A percentile compares a stretch with the other conserved stretches of the same genome.
phyloP scores from a whole-genome alignment of 2,888 invertebrate genomes.

The Brachyopa scutellaris region DNA sequence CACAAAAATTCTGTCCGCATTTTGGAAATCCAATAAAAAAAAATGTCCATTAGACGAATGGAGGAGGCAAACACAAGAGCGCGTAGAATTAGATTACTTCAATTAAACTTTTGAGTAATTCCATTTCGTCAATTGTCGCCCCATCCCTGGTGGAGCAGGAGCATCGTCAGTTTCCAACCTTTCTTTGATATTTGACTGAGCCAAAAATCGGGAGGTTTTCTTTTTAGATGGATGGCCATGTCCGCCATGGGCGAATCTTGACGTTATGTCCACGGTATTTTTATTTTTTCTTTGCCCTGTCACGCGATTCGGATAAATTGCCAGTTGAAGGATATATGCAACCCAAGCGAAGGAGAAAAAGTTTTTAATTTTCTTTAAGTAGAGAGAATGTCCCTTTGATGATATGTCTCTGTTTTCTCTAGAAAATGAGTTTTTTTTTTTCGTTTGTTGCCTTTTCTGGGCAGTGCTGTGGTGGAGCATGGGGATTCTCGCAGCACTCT shows the following conservation, averaged over 20 bases:
- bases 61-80: constrained; percentile 24
- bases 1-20: neutral
- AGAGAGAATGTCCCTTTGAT: constrained; percentile 48
- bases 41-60: constrained; percentile 21
- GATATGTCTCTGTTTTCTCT: constrained; percentile 46
- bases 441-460: constrained; percentile 13
- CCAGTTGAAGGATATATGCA: constrained; percentile 63
- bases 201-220: constrained; percentile 13
- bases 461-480: neutral
- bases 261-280: constrained; percentile 29
- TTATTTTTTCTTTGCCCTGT: neutral
- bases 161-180: constrained; percentile 6
- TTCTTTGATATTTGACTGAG: constrained; percentile 34
- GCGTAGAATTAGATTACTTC: constrained; percentile 55
- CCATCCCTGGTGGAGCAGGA: neutral
- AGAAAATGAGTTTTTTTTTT: constrained; percentile 13
- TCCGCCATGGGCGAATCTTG: constrained; percentile 40
- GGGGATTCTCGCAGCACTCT: constrained; percentile 5
- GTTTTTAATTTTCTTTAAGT: constrained; percentile 60
- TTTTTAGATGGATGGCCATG: constrained; percentile 40
- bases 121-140: constrained; percentile 63
- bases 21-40: neutral
- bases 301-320: constrained; percentile 53
- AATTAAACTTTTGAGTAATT: constrained; percentile 68
- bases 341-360: constrained; percentile 51